A percentile compares a stretch with the other conserved stretches of the same genome.
phyloP scores from a whole-genome alignment of 2,113 vertebrate genomes.

The Macrotis lagotis region DNA sequence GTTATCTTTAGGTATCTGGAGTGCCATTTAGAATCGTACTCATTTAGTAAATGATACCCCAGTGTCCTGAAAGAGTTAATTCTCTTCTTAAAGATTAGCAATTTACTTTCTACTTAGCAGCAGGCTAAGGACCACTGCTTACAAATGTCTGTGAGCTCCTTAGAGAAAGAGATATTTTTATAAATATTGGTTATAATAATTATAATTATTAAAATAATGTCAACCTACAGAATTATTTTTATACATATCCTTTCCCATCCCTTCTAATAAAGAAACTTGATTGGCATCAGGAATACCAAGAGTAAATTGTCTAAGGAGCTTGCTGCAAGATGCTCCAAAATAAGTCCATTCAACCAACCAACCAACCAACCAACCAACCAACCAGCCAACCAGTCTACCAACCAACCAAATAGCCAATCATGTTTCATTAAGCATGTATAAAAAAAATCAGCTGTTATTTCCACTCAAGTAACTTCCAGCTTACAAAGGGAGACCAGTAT shows the following conservation, averaged over 20 bases:
- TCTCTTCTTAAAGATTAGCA: slow-evolving; percentile 75
- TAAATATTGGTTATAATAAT: slow-evolving; percentile 64
- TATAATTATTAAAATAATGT: slow-evolving; percentile 62
- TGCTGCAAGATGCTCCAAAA: not conserved
- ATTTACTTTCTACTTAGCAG: slow-evolving; percentile 79
- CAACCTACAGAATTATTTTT: slow-evolving; percentile 40
- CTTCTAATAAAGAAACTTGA: slow-evolving; percentile 26
- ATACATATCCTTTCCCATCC: slow-evolving; percentile 25
- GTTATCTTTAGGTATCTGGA: slow-evolving; percentile 51
- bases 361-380: slow-evolving; percentile 5
- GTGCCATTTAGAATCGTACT: slow-evolving; percentile 75
- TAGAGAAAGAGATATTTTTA: slow-evolving; percentile 44
- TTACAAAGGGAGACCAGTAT: not conserved
- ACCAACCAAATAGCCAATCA: not conserved
- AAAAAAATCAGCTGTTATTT: not conserved
- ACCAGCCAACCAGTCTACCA: not conserved
- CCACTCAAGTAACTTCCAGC: not conserved
- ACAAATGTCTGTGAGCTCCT: slow-evolving; percentile 64
- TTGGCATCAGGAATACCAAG: not conserved
- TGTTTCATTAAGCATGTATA: not conserved
- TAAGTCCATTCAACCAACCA: not conserved
- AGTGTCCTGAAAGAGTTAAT: slow-evolving; percentile 80
- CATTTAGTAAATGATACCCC: slow-evolving; percentile 79
- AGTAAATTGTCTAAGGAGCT: not conserved
- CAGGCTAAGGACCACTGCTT: slow-evolving; percentile 70